Base-by-base conservation (phyloP, 2,113 vertebrate species). In the Brachypteracias leptosomus region DNA sequence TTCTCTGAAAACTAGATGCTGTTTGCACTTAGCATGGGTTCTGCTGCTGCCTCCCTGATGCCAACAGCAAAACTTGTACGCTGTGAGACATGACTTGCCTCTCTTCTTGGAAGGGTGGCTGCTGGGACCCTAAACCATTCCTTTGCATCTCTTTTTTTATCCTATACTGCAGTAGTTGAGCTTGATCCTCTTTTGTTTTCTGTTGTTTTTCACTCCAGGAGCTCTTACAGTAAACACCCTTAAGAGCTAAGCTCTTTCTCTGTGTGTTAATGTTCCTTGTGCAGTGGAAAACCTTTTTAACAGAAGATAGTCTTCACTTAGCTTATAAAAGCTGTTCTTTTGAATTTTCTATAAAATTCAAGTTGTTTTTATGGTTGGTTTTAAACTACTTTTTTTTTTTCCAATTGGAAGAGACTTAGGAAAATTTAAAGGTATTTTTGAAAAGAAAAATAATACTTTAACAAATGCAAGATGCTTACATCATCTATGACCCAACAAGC, bases 361-460 rank as follows among this genome's bases (percentile, higher is more conserved):
- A 63, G 21, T 62, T 0, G 36, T 80, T 91, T 88, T 94, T 2
- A 3, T 70, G 52, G 67, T 52, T 28, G 5, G 18, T 90, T 77
- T 88, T 72, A 79, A 75, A 40, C 62, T 25, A 26, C 13, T 3
- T 42, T 74, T 72, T 54, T 87, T 66, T 35, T 55, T 58, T 9
- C 1, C 13, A 29, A 0, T 29, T 95, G 89, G 67, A 85, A 26
- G 70, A 80, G 42, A 71, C 35, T 67, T 88, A 28, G 76, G 82
- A 96, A 96, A 93, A 77, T 42, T 7, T 52, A 31, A 46, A 74
- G 38, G 26, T 84, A 63, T 79, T 91, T 88, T 85, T 72, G 40
- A 67, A 42, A 58, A 76, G 72, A 70, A 94, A 92, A 95, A 67
- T 33, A 83, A 51, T 67, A 59, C 26, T 88, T 89, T 61, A 77